phyloP scores from a whole-genome alignment of 1,140 invertebrate genomes.

The Drosophila micromelanica region DNA sequence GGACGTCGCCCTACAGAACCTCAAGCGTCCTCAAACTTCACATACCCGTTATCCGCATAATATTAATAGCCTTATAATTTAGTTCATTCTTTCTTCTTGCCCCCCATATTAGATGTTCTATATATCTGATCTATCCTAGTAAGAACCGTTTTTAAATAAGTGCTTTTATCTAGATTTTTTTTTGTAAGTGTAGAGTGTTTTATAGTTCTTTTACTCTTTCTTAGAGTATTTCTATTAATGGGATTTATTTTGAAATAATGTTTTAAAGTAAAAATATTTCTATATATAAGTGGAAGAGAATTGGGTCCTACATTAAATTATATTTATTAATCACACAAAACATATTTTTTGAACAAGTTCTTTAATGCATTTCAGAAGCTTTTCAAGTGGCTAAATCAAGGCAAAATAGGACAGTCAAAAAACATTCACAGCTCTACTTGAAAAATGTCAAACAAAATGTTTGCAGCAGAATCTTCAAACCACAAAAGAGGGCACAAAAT shows the following conservation, averaged over 20 bases:
- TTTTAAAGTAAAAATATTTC: too few relatives aligned
- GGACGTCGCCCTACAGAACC: constrained; percentile 1
- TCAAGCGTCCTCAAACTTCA: background rate
- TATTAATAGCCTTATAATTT: constrained; percentile 48
- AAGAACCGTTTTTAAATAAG: too few relatives aligned
- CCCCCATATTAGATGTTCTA: background rate
- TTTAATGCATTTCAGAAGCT: constrained; percentile 4
- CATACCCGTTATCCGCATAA: constrained; percentile 31
- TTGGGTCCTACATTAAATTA: too few relatives aligned
- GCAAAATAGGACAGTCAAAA: background rate
- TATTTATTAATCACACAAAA: too few relatives aligned
- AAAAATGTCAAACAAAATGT: constrained; percentile 40
- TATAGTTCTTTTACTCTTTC: background rate
- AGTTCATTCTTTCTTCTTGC: too few relatives aligned
- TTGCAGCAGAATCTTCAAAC: constrained; percentile 30
- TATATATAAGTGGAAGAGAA: too few relatives aligned
- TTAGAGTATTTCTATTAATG: background rate
- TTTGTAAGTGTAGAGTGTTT: too few relatives aligned
- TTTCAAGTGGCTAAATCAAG: constrained; percentile 6
- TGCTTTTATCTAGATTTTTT: too few relatives aligned
- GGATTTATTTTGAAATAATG: too few relatives aligned
- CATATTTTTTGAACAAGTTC: constrained; percentile 13
- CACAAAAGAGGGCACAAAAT: constrained; percentile 41
- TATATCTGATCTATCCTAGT: background rate
- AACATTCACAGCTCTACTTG: constrained; percentile 14